phyloP scores from a whole-genome alignment of 1,140 invertebrate species.

The Lanistes nyassanus region DNA sequence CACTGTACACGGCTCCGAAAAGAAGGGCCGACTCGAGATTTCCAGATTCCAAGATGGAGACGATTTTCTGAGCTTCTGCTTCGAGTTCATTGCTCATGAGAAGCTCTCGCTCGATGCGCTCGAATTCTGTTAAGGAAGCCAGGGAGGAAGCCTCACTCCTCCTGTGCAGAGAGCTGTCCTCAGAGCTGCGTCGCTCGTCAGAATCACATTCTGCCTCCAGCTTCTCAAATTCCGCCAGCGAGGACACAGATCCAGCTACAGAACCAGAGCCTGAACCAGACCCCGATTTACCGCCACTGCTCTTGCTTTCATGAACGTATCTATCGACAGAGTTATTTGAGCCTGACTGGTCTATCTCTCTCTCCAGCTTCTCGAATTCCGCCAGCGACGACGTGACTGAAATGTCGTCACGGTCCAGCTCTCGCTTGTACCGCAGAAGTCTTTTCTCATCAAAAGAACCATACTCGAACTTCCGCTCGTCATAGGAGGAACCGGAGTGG shows the following conservation, averaged over 20 bases:
- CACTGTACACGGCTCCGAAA: conserved; percentile 27
- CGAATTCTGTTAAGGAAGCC: conserved; percentile 64
- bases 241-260: conserved; percentile 70
- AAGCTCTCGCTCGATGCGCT: conserved; percentile 60
- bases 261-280: conserved; percentile 26
- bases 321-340: conserved; percentile 64
- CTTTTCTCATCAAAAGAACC: conserved; percentile 33
- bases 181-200: conserved; percentile 51
- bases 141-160: conserved; percentile 66
- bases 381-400: conserved; percentile 92
- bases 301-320: conserved; percentile 48
- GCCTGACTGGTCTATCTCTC: conserved; percentile 78
- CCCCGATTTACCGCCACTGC: conserved; percentile 44
- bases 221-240: conserved; percentile 61
- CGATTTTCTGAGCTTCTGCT: conserved; percentile 65
- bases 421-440: conserved; percentile 64
- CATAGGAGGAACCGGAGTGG: conserved; percentile 16
- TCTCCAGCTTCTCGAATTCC: conserved; percentile 92
- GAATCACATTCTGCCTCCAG: conserved; percentile 52
- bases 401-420: conserved; percentile 85
- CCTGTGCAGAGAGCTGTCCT: conserved; percentile 47
- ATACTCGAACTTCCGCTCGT: conserved; percentile 20
- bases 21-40: conserved; percentile 68
- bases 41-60: conserved; percentile 83
- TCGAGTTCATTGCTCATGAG: conserved; percentile 56